Conservation (phyloP, 1,140 invertebrate genomes). For the Eurosta solidaginis region DNA sequence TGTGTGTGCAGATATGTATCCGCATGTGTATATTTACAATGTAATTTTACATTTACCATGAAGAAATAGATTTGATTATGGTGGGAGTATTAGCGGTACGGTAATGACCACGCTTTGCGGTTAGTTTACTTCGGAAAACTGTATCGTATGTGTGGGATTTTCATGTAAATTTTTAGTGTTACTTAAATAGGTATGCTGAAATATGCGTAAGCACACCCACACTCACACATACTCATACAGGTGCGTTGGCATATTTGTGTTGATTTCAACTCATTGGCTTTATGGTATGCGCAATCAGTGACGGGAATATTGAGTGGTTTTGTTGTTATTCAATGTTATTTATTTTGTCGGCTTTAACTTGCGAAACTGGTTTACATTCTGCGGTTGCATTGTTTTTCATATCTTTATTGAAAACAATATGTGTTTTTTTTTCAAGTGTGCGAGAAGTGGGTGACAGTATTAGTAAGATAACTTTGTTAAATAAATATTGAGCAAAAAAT, state of each 20-base stretch:
- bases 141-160: not conserved
- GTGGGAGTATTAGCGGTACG: not conserved
- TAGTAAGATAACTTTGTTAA: too few species aligned
- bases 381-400: not conserved
- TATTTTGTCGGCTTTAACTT: not conserved
- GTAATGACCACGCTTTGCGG: not conserved
- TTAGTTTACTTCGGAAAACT: not conserved
- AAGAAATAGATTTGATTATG: not conserved
- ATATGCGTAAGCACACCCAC: too few species aligned
- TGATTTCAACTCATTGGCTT: not conserved
- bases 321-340: not conserved
- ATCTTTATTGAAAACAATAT: not conserved
- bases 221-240: too few species aligned
- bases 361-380: not conserved
- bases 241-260: not conserved
- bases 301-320: not conserved
- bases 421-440: too few species aligned
- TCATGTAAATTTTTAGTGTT: too few species aligned
- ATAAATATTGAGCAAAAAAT: too few species aligned
- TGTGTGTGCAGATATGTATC: not conserved
- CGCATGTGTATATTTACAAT: too few species aligned
- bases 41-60: too few species aligned
- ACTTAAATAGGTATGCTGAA: too few species aligned
- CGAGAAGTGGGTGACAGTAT: too few species aligned
- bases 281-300: not conserved